Evolutionary conservation across 92 coral and sea anemone species (phyloP).

Genomic region (Zoanthus sansibaricus): DNA sequence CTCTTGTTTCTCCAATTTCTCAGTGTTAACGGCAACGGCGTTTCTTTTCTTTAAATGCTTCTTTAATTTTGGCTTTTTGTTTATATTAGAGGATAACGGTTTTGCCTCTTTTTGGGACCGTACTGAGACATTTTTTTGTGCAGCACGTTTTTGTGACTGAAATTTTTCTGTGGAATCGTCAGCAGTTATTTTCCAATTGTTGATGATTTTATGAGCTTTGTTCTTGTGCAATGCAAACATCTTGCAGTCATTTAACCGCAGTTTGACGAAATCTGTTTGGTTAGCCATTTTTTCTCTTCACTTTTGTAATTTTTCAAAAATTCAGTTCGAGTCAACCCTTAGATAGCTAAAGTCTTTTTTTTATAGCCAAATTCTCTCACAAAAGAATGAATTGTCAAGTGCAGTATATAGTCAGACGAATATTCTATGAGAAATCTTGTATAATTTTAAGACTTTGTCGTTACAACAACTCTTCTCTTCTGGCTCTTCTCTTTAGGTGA

Average conservation of each 20-base stretch:
- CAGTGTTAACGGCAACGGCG: not conserved
- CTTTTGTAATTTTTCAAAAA: not conserved
- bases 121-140: not conserved
- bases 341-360: not conserved
- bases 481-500: not conserved
- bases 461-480: not conserved
- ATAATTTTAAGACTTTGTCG: no score
- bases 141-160: not conserved
- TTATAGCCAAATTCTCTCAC: not conserved
- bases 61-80: not conserved
- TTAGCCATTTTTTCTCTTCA: conserved; percentile 6
- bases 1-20: conserved; percentile 25
- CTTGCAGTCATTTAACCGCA: conserved; percentile 10
- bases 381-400: not conserved
- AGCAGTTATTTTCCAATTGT: conserved; percentile 42
- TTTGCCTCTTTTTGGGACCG: not conserved
- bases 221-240: conserved; percentile 20
- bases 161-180: not conserved
- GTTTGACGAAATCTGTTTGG: conserved; percentile 12
- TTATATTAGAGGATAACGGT: not conserved
- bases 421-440: not conserved
- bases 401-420: not conserved
- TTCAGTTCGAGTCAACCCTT: not conserved
- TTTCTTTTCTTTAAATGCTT: not conserved
- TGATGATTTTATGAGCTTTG: not conserved